phyloP scores from a whole-genome alignment of 2,888 invertebrate genomes.

The Rhaphigaster nebulosa region DNA sequence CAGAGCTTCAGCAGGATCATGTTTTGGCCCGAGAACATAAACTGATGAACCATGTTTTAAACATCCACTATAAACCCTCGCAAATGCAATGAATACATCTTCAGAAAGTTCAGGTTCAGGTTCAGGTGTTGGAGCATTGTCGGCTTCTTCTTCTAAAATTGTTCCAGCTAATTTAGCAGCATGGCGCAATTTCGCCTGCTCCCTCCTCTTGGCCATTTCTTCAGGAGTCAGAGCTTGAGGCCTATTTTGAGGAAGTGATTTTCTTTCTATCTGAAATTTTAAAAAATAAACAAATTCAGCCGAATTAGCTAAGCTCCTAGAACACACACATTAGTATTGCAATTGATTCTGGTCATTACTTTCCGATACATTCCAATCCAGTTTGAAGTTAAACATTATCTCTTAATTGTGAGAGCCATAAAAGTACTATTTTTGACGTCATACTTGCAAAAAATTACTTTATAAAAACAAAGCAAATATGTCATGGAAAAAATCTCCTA shows the following conservation, averaged over 20 bases:
- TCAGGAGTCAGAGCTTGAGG: conserved; percentile 82
- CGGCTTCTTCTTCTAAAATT: conserved; percentile 52
- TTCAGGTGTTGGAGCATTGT: conserved; percentile 10
- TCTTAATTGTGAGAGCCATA: no score
- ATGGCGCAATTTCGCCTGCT: conserved; percentile 77
- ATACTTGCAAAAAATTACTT: no score
- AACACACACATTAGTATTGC: neutral
- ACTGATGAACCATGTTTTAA: conserved; percentile 82
- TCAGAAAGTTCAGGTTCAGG: conserved; percentile 66
- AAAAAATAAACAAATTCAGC: conserved; percentile 29
- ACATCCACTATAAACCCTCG: conserved; percentile 91
- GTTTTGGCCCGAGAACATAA: conserved; percentile 89
- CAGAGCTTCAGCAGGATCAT: conserved; percentile 79
- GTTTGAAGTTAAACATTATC: no score
- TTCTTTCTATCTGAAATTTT: conserved; percentile 72
- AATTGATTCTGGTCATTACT: neutral
- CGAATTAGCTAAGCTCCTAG: neutral
- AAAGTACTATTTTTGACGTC: no score
- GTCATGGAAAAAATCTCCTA: no score
- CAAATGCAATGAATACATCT: conserved; percentile 89
- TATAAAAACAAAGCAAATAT: no score
- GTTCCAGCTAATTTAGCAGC: conserved; percentile 69
- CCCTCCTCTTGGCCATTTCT: conserved; percentile 79
- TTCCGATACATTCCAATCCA: neutral
- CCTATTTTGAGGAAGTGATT: conserved; percentile 83